These are phyloP conservation scores for Sycophila texana DNA, from an alignment of 2,888 invertebrate genomes.

Conservation along the genomic window DNA sequence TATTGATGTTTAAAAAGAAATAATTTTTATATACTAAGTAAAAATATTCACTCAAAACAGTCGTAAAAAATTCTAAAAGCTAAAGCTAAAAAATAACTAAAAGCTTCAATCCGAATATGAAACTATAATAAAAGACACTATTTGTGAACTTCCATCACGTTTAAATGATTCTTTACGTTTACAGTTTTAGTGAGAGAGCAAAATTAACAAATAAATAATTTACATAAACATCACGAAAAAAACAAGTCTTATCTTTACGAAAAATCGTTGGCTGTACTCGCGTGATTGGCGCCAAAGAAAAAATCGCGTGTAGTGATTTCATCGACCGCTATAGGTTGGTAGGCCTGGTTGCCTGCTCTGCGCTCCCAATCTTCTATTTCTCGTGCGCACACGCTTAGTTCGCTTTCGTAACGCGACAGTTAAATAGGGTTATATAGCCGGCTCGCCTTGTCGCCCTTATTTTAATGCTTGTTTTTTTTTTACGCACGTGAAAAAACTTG, in stretches of 20 bases:
- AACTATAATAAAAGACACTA: too few species aligned
- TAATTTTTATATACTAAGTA: too few species aligned
- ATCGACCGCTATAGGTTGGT: constrained; percentile 4
- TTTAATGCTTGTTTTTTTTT: background rate
- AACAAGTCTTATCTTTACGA: background rate
- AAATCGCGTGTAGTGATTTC: constrained; percentile 44
- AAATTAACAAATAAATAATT: too few species aligned
- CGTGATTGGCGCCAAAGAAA: constrained; percentile 17
- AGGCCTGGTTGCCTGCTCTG: background rate
- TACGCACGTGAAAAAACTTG: constrained; percentile 1
- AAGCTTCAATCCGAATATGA: too few species aligned
- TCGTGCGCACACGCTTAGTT: background rate
- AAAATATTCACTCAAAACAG: too few species aligned
- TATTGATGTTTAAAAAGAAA: too few species aligned
- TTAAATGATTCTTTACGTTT: too few species aligned
- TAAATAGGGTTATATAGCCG: constrained; percentile 50
- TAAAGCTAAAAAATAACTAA: too few species aligned
- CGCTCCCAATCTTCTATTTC: constrained; percentile 13
- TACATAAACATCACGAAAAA: too few species aligned
- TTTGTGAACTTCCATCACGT: background rate
- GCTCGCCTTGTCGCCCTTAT: constrained; percentile 16
- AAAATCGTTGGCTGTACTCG: constrained; percentile 3
- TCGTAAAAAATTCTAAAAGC: background rate
- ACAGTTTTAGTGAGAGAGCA: too few species aligned
- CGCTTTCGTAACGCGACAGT: constrained; percentile 37